These are phyloP conservation scores for Ophion ventricosus DNA, from an alignment of 2,888 invertebrate genomes.

Conservation along the genomic window DNA sequence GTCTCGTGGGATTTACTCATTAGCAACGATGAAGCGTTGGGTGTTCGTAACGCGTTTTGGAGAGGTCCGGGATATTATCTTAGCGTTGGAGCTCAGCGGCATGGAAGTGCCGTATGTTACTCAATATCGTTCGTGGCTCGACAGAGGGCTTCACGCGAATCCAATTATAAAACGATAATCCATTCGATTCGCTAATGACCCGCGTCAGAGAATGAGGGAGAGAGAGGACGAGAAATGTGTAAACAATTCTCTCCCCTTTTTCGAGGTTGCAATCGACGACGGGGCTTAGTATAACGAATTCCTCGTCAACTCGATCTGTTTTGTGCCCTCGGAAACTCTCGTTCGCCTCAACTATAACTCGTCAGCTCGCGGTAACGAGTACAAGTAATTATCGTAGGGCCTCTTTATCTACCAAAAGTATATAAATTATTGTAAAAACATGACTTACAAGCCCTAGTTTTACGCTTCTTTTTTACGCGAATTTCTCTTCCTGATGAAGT, in stretches of 20 bases:
- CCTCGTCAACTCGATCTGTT: conserved; percentile 3
- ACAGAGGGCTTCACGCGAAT: conserved; percentile 49
- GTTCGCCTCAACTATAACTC: neutral
- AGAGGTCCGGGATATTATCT: conserved; percentile 43
- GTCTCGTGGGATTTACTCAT: neutral
- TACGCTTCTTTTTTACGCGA: neutral
- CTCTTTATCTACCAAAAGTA: neutral
- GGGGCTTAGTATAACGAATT: conserved; percentile 2
- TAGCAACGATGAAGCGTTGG: neutral
- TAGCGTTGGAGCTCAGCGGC: conserved; percentile 53
- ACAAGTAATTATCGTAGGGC: neutral
- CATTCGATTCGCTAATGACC: conserved; percentile 50
- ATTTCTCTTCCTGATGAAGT: neutral
- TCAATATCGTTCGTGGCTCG: conserved; percentile 54
- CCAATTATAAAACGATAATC: conserved; percentile 64
- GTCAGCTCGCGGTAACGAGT: neutral
- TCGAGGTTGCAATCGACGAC: neutral
- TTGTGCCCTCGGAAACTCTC: neutral
- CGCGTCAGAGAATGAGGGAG: neutral
- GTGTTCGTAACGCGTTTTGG: neutral
- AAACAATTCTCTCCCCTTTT: conserved; percentile 4
- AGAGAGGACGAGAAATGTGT: conserved; percentile 12
- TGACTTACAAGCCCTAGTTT: neutral
- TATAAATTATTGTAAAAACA: neutral
- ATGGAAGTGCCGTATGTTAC: conserved; percentile 48